Evolutionary conservation across 2,888 invertebrate genomes (phyloP).

Genomic region (Congeria kusceri): DNA sequence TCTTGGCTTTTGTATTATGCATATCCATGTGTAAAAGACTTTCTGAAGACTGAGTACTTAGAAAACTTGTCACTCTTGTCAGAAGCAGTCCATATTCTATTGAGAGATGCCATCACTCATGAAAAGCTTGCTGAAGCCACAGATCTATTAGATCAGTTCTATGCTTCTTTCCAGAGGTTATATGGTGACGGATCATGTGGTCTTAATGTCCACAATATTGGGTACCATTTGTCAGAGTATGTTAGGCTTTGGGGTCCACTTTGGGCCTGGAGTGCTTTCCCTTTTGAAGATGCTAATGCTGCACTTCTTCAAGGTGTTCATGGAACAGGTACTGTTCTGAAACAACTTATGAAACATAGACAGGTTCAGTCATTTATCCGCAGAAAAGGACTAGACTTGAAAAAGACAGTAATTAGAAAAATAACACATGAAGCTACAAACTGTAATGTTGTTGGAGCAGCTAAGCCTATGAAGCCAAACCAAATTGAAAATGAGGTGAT

Average conservation of each 20-base stretch:
- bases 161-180: conserved; percentile 29
- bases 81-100: conserved; percentile 26
- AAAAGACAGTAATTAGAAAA: conserved; percentile 12
- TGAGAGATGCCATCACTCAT: conserved; percentile 14
- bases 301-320: conserved; percentile 33
- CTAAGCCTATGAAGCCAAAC: conserved; percentile 10
- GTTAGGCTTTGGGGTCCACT: conserved; percentile 33
- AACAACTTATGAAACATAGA: conserved; percentile 18
- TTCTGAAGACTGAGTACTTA: conserved; percentile 16
- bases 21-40: conserved; percentile 25
- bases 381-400: conserved; percentile 1
- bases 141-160: conserved; percentile 34
- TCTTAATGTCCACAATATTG: conserved; percentile 52
- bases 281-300: conserved; percentile 32
- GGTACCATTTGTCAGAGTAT: conserved; percentile 36
- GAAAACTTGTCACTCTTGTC: conserved; percentile 20
- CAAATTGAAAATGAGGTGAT: neutral
- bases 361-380: neutral
- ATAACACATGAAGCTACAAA: conserved; percentile 3
- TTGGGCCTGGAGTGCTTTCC: conserved; percentile 25
- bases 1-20: conserved; percentile 27
- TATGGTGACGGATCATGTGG: conserved; percentile 50
- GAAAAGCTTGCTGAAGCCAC: conserved; percentile 20
- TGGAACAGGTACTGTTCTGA: conserved; percentile 33
- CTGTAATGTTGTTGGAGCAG: conserved; percentile 22